Base-by-base conservation (phyloP, 2,888 invertebrate genomes). In the Drosophila quasianomalipes region DNA sequence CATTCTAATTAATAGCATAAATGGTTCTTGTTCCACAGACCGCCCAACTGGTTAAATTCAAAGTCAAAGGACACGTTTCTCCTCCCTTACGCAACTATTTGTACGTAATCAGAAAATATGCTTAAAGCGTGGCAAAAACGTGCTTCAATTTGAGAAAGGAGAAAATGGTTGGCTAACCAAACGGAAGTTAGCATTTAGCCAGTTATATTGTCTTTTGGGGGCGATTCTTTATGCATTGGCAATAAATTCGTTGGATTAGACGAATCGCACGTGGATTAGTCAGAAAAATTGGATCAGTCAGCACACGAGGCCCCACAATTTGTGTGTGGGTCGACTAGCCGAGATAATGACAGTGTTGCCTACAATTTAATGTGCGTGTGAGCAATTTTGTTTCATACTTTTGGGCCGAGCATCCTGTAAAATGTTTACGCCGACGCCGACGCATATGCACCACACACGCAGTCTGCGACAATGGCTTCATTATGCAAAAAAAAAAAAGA, bases 371-470 rank as follows among this genome's bases (percentile, higher is more conserved):
- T 81, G 54, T 60, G 35, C 57, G 51, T 61, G 60, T 52, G 61
- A 55, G 66, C 66, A 68, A 75, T 41, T 79, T 79, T 47, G 76
- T 69, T 82, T 88, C 90, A 90, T 76, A 89, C 79, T 76, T 81
- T 60, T 28, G 49, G 69, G 55, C 37, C 16, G 6, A 33, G 39
- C 26, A 16, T 51, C 44, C 60, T 55, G 64, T 37, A 68, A 69
- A 71, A 74, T 74, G 57, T 77, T 68, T 81, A 72, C 70, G 71
- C 31, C 26, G 26, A 16, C 70, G 73, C 31, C 19, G 49, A 22
- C 22, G 61, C 67, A 37, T 67, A 76, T 73, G 77, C 69, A 71
- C 53, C 37, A 41, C 26, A 49, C 47, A 51, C 44, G 51, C 41
- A 51, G 9, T 3, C 33, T 52, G 1, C 44, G 70, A 73, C 64